Evolutionary conservation across 53 echinoderm and acorn worm species (phyloP).

Genomic region (Paelopatides confundens): DNA sequence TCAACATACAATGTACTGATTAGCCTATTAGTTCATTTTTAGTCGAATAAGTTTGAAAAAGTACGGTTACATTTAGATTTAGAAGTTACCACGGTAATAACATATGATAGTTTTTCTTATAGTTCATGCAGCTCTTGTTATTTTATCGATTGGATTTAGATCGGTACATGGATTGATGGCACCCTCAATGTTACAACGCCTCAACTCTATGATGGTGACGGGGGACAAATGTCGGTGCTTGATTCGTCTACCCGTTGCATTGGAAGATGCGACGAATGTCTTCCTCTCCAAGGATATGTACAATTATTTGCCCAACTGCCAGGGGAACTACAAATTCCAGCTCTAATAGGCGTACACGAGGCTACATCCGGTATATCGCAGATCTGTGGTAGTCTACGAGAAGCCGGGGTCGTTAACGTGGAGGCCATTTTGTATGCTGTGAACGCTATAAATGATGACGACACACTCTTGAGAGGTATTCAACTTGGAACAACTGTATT

Average conservation of each 20-base stretch:
- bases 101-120: too few species aligned
- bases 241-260: slow-evolving; percentile 30
- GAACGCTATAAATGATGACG: slow-evolving; percentile 68
- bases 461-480: slow-evolving; percentile 68
- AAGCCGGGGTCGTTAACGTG: slow-evolving; percentile 67
- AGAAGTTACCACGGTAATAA: too few species aligned
- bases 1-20: too few species aligned
- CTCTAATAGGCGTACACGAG: slow-evolving; percentile 76
- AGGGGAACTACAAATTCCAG: slow-evolving; percentile 81
- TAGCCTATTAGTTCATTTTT: too few species aligned
- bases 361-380: slow-evolving; percentile 32
- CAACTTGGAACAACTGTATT: slow-evolving; percentile 73
- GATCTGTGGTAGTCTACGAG: slow-evolving; percentile 71
- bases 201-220: neutral
- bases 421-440: slow-evolving; percentile 89
- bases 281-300: neutral
- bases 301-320: neutral
- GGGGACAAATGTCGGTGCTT: neutral
- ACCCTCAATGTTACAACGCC: slow-evolving; percentile 36
- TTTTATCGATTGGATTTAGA: slow-evolving; percentile 38
- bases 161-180: slow-evolving; percentile 79
- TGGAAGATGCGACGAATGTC: slow-evolving; percentile 87
- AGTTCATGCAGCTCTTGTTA: neutral
- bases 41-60: too few species aligned
- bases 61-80: too few species aligned